These are phyloP conservation scores for Synaphobranchus kaupii DNA, from an alignment of 2,797 vertebrate species.

Conservation along the genomic window DNA sequence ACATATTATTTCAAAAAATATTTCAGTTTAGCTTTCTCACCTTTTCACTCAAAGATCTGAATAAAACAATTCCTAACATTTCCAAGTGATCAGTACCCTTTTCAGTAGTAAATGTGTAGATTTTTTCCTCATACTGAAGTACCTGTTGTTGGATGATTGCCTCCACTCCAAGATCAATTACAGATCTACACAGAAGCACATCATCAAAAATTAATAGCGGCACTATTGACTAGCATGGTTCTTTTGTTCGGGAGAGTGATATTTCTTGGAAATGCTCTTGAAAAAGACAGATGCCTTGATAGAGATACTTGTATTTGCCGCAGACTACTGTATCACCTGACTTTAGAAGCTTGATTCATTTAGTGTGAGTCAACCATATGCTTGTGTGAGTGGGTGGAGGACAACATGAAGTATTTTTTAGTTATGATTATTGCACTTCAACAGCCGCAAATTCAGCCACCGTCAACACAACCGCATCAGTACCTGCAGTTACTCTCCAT, in stretches of 20 bases:
- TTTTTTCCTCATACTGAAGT: not conserved
- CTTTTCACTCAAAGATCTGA: not conserved
- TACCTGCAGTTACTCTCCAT: not conserved
- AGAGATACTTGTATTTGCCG: not conserved
- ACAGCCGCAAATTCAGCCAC: not conserved
- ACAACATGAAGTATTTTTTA: conserved; percentile 3
- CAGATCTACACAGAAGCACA: not conserved
- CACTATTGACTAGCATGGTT: not conserved
- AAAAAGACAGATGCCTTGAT: not conserved
- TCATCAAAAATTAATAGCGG: conserved; percentile 13
- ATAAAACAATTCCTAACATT: not conserved
- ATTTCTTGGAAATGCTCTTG: not conserved
- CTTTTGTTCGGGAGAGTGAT: conserved; percentile 1
- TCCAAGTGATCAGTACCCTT: not conserved
- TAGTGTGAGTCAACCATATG: not conserved
- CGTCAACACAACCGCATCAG: not conserved
- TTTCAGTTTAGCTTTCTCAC: not conserved
- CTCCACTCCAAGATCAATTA: conserved; percentile 18
- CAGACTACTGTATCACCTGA: not conserved
- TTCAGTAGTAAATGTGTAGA: not conserved
- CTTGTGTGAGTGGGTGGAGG: not conserved
- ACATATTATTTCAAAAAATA: not conserved
- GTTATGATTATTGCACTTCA: conserved; percentile 25
- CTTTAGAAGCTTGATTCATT: not conserved
- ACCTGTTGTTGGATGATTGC: not conserved